Base-by-base conservation (phyloP, 1,140 invertebrate species). In the Asobara japonica region DNA sequence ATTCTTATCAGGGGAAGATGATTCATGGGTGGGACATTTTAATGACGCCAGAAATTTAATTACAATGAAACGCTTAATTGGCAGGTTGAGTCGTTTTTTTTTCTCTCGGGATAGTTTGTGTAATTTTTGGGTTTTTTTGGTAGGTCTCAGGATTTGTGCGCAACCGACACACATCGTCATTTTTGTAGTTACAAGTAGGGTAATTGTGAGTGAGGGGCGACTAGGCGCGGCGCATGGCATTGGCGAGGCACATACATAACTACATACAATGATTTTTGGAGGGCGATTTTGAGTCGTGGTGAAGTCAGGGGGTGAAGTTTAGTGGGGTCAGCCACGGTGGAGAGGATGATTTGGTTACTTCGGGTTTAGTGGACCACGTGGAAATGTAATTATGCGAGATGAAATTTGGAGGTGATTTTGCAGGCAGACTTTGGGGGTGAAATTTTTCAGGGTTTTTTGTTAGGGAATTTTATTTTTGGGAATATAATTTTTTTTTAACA, bases 221-320 rank as follows among this genome's bases (percentile, higher is more conserved):
- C 64, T 36, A 33, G 64, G 30, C 64, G 30, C 33, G 41, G 64
- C 33, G 11, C 11, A 36, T 65, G 64, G 64, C 64, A 33, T 22
- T 64, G 48, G 45, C 60, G 69, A 71, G 69, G 69, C 60, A 71
- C 69, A 71, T 36, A 31, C 56, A 70, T 48, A 33, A 27, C 22
- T 25, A 70, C 20, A 41, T 31, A 22, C 20, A 11, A 64, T 64
- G 33, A 2, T 64, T 29, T 33, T 64, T 16, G 27, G 27, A 29
- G 27, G 11, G 8, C 11, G 7, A 3, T 29, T 3, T n/a, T n/a
- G n/a, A n/a, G n/a, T n/a, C n/a, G n/a, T n/a, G n/a, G n/a, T n/a
- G n/a, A n/a, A n/a, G n/a, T n/a, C n/a, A n/a, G n/a, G n/a, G n/a
- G n/a, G n/a, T n/a, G n/a, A n/a, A n/a, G n/a, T n/a, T n/a, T n/a